Evolutionary conservation across 2,888 invertebrate species (phyloP).

Genomic region (Caenorhabditis japonica): DNA sequence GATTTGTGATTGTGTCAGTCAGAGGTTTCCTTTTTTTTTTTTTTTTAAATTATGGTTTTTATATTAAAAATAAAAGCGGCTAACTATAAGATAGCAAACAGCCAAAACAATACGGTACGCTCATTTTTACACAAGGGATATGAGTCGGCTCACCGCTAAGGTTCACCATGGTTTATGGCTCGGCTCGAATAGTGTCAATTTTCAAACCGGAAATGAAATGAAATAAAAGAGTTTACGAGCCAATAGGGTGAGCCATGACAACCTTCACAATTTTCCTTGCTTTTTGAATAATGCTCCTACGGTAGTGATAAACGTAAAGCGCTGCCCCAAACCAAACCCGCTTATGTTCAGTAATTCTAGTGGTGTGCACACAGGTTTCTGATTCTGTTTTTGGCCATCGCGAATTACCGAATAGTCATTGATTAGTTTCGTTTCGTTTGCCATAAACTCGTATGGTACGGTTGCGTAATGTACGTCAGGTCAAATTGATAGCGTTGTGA

Average conservation of each 20-base stretch:
- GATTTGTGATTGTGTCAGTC: slow-evolving; percentile 45
- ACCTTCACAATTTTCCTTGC: slow-evolving; percentile 5
- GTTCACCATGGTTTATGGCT: slow-evolving; percentile 8
- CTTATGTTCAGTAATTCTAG: slow-evolving; percentile 38
- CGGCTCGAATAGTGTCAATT: slow-evolving; percentile 26
- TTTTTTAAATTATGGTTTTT: slow-evolving; percentile 6
- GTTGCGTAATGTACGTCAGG: slow-evolving; percentile 39
- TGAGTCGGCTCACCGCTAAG: background rate
- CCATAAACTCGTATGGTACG: slow-evolving; percentile 15
- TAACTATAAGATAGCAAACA: background rate
- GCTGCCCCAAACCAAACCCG: slow-evolving; percentile 21
- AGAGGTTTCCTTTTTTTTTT: slow-evolving; percentile 4
- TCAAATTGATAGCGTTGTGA: slow-evolving; percentile 28
- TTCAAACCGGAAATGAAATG: slow-evolving; percentile 40
- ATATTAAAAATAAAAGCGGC: too few species aligned
- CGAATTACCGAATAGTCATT: slow-evolving; percentile 17
- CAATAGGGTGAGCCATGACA: too few species aligned
- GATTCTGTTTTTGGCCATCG: slow-evolving; percentile 32
- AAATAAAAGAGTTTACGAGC: too few species aligned
- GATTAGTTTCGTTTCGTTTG: slow-evolving; percentile 22
- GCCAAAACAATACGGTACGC: slow-evolving; percentile 16
- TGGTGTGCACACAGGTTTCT: slow-evolving; percentile 36
- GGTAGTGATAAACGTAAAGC: slow-evolving; percentile 41
- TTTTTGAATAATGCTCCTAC: slow-evolving; percentile 17
- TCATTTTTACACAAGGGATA: slow-evolving; percentile 8